Percentiles rank a stretch among this genome's conserved stretches.
These are phyloP conservation scores for Odontamblyopus rebecca DNA, from an alignment of 2,797 vertebrate genomes.

Conservation along the genomic window DNA sequence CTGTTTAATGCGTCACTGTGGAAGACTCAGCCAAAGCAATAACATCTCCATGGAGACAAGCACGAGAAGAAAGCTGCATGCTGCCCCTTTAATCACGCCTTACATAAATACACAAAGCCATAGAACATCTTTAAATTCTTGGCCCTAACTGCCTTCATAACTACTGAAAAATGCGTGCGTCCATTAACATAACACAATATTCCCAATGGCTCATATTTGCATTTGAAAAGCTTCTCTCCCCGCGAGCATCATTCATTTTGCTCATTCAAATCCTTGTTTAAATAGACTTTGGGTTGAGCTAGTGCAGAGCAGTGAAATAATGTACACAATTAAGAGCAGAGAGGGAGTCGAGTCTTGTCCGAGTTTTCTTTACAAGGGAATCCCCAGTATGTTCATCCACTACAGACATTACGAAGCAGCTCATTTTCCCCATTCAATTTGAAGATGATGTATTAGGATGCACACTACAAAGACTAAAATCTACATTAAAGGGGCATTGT, in stretches of 20 bases:
- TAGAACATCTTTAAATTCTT: background rate
- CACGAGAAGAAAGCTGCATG: too few species aligned
- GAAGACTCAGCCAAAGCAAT: too few species aligned
- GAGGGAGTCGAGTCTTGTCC: conserved; percentile 68
- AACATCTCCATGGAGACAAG: too few species aligned
- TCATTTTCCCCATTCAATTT: conserved; percentile 18
- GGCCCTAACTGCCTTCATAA: conserved; percentile 6
- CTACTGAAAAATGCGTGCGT: conserved; percentile 23
- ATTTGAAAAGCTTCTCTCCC: conserved; percentile 54
- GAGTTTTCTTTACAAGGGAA: conserved; percentile 74
- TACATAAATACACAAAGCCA: background rate
- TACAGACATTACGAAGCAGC: conserved; percentile 27
- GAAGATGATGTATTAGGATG: conserved; percentile 11
- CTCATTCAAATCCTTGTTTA: conserved; percentile 72
- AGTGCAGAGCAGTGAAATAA: conserved; percentile 60
- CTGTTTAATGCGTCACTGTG: too few species aligned
- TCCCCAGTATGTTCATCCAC: conserved; percentile 65
- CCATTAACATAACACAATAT: conserved; percentile 39
- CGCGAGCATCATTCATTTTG: conserved; percentile 59
- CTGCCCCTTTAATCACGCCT: background rate
- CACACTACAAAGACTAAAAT: too few species aligned
- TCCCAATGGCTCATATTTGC: conserved; percentile 47
- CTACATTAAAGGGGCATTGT: too few species aligned
- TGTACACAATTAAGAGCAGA: conserved; percentile 58
- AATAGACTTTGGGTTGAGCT: conserved; percentile 67